Percentiles rank a stretch among this genome's conserved stretches.
Conservation (phyloP, 2,113 vertebrate species). For the Glaucidium brasilianum region DNA sequence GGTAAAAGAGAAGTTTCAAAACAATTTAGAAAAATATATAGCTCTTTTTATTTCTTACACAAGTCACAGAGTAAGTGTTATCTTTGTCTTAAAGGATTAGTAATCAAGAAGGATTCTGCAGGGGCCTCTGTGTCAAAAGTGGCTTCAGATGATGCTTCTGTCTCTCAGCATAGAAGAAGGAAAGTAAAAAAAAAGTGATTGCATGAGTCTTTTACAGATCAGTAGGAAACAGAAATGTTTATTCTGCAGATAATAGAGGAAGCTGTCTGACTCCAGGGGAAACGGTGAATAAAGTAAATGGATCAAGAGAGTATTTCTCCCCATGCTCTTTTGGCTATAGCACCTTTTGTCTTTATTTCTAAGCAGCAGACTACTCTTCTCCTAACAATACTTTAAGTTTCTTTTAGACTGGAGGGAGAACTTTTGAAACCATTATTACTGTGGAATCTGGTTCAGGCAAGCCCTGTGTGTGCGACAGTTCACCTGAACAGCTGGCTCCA, state of each 20-base stretch:
- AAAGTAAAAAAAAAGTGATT: neutral
- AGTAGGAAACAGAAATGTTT: slow-evolving; percentile 9
- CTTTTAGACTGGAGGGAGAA: neutral
- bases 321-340: neutral
- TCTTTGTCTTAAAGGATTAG: neutral
- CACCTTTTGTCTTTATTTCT: neutral
- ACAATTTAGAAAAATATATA: neutral
- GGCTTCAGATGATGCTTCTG: neutral
- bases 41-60: neutral
- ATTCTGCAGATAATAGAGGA: neutral
- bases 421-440: neutral
- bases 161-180: neutral
- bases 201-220: neutral
- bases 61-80: neutral
- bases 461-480: accelerated
- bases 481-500: neutral
- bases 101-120: neutral
- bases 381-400: neutral
- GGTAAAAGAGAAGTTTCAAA: neutral
- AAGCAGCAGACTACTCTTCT: neutral
- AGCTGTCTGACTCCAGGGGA: neutral
- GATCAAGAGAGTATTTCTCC: neutral
- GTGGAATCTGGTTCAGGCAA: neutral
- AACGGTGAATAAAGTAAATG: neutral
- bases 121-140: neutral